Percentiles rank a stretch among this genome's conserved stretches.
phyloP scores from a whole-genome alignment of 2,797 vertebrate species.

The Scolopax rusticola region DNA sequence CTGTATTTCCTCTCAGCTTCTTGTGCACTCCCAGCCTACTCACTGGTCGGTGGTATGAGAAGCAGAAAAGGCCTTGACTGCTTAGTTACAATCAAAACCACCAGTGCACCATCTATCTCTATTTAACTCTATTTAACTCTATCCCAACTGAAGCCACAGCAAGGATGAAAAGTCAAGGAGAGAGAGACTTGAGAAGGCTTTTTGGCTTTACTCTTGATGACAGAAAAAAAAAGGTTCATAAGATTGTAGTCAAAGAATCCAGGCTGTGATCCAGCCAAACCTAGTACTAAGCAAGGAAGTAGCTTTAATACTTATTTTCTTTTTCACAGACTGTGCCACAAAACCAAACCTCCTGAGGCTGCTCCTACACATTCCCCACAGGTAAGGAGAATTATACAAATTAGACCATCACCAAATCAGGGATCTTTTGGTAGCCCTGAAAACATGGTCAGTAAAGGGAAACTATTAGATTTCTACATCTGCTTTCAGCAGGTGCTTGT shows the following conservation, averaged over 20 bases:
- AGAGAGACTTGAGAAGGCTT: not conserved
- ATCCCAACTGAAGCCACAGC: not conserved
- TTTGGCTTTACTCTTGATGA: not conserved
- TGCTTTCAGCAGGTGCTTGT: not conserved
- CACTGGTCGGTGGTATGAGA: not conserved
- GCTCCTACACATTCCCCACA: not conserved
- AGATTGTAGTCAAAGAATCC: not conserved
- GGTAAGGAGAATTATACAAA: slow-evolving; percentile 39
- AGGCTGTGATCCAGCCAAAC: not conserved
- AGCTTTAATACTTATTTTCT: not conserved
- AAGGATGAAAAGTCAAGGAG: not conserved
- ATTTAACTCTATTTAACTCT: not conserved
- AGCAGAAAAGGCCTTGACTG: not conserved
- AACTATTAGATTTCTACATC: not conserved
- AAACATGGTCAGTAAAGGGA: not conserved
- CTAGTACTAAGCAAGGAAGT: not conserved
- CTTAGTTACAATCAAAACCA: not conserved
- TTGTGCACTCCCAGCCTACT: not conserved
- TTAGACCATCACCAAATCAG: not conserved
- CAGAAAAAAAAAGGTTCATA: not conserved
- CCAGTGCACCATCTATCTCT: not conserved
- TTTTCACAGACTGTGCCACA: slow-evolving; percentile 13
- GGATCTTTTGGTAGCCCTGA: not conserved
- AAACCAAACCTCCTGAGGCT: not conserved
- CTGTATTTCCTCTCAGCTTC: not conserved